These are phyloP conservation scores for Salpingus planirostris DNA, from an alignment of 2,888 invertebrate species.

Conservation along the genomic window DNA sequence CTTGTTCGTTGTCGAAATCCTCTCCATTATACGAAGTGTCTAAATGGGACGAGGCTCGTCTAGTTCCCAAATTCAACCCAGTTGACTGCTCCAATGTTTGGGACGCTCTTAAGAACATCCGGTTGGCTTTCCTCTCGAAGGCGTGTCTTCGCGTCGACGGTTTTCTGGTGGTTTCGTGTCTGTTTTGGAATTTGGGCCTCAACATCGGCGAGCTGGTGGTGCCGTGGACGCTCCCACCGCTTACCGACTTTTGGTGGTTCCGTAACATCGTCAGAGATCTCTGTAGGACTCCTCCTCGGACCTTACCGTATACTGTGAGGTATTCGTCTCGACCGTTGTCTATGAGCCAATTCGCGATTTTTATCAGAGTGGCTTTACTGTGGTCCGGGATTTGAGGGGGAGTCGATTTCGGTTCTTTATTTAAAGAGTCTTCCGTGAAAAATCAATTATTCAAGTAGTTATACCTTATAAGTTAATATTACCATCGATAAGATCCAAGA, in stretches of 20 bases:
- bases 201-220: constrained; percentile 50
- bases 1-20: constrained; percentile 62
- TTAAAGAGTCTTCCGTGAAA: constrained; percentile 3
- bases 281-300: constrained; percentile 67
- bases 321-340: constrained; percentile 65
- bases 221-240: constrained; percentile 63
- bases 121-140: constrained; percentile 72
- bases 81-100: constrained; percentile 77
- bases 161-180: constrained; percentile 67
- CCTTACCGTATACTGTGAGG: constrained; percentile 63
- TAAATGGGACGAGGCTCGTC: constrained; percentile 46
- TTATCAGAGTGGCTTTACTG: constrained; percentile 61
- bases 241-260: constrained; percentile 71
- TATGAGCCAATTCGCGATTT: constrained; percentile 80
- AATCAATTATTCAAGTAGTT: constrained; percentile 13
- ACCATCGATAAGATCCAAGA: constrained; percentile 72
- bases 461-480: constrained; percentile 20
- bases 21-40: constrained; percentile 43
- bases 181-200: constrained; percentile 58
- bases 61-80: constrained; percentile 63
- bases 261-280: constrained; percentile 66
- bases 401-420: constrained; percentile 36
- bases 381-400: constrained; percentile 62
- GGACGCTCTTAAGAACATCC: constrained; percentile 73
- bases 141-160: constrained; percentile 76